A percentile compares a stretch with the other conserved stretches of the same genome.
phyloP scores from a whole-genome alignment of 2,797 vertebrate genomes.

The Molossus alvarezi region DNA sequence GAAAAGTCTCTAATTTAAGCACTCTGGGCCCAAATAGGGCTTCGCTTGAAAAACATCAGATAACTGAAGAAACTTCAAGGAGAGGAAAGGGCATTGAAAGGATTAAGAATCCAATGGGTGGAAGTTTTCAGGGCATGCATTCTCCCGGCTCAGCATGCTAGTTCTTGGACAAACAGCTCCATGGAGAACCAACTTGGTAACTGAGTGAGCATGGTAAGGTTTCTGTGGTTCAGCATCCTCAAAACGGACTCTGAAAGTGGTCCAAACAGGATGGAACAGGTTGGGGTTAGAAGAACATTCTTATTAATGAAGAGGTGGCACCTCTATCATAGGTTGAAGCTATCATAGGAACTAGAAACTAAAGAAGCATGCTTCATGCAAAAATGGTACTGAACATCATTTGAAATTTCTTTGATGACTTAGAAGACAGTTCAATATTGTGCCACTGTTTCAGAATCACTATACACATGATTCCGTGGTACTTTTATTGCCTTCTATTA shows the following conservation, averaged over 20 bases:
- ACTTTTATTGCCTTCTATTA: not conserved
- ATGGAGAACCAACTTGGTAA: not conserved
- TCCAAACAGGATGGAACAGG: not conserved
- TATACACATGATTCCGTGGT: not conserved
- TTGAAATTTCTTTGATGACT: slow-evolving; percentile 9
- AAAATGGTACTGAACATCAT: slow-evolving; percentile 3
- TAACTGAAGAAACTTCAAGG: not conserved
- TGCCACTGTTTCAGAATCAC: slow-evolving; percentile 25
- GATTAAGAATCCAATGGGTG: not conserved
- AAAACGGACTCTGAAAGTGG: not conserved
- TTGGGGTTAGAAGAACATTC: not conserved
- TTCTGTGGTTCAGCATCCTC: not conserved
- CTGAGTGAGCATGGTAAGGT: not conserved
- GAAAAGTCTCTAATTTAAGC: slow-evolving; percentile 25
- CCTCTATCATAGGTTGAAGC: not conserved
- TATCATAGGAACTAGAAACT: slow-evolving; percentile 45
- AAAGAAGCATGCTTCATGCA: not conserved
- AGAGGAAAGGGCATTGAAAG: not conserved
- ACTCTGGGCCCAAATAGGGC: not conserved
- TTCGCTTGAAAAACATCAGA: slow-evolving; percentile 6
- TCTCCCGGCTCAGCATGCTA: not conserved
- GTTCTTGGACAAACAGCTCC: not conserved
- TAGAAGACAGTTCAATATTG: not conserved
- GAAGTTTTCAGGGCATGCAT: not conserved
- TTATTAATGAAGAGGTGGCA: not conserved